These are phyloP conservation scores for Drosophila maculinotata DNA, from an alignment of 2,888 invertebrate genomes.

Conservation along the genomic window DNA sequence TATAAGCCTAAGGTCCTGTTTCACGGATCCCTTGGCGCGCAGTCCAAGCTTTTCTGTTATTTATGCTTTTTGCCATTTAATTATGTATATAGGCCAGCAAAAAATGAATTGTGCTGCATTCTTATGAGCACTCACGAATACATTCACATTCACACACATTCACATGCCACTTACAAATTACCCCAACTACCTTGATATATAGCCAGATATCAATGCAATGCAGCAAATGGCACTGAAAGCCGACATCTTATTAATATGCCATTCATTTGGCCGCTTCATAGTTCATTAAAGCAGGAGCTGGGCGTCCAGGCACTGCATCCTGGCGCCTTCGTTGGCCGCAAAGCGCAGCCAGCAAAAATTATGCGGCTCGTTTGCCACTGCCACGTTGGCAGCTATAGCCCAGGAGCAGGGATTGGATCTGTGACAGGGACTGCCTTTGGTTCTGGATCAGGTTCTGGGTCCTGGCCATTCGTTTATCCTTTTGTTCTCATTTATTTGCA, in stretches of 20 bases:
- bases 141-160: conserved; percentile 12
- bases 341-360: conserved; percentile 77
- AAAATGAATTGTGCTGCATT: conserved; percentile 24
- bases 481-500: conserved; percentile 80
- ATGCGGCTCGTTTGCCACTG: conserved; percentile 78
- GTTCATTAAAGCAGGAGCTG: conserved; percentile 74
- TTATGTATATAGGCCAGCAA: conserved; percentile 22
- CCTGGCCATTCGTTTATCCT: conserved; percentile 76
- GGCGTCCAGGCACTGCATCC: conserved; percentile 38
- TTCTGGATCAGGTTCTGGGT: conserved; percentile 15
- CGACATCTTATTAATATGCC: conserved; percentile 80
- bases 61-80: conserved; percentile 68
- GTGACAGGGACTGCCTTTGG: conserved; percentile 11
- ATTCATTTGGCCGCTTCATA: conserved; percentile 78
- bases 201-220: conserved; percentile 59
- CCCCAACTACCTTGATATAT: conserved; percentile 75
- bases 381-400: conserved; percentile 40
- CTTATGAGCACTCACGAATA: conserved; percentile 17
- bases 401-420: conserved; percentile 5
- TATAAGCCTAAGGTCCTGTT: conserved; percentile 6
- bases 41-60: conserved; percentile 57
- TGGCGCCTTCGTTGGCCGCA: conserved; percentile 69
- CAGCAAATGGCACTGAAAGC: conserved; percentile 50
- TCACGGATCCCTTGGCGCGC: background rate
- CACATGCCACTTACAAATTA: conserved; percentile 67